Base-by-base conservation (phyloP, 2,113 vertebrate species). In the Opisthocomus hoazin region DNA sequence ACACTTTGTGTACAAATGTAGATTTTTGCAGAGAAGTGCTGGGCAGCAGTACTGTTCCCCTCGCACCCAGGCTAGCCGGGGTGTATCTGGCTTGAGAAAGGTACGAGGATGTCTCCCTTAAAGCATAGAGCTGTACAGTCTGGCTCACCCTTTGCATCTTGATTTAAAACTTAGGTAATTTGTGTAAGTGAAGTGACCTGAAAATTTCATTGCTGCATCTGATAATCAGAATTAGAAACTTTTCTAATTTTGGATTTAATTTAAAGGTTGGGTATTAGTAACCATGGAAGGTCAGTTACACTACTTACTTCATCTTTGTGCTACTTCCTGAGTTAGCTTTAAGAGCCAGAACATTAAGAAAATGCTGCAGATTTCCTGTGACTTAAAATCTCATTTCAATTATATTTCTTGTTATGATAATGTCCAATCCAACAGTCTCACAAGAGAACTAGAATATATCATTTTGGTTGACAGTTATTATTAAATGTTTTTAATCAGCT, bases 401-500 rank as follows among this genome's bases (percentile, higher is more conserved):
- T 80, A 9, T 36, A 66, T 82, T 82, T 89, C 77, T 73, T 73
- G 21, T 4, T 87, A 76, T 3, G 4, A 39, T 65, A 80, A 39
- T 22, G 24, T 85, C 83, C 68, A 68, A 20, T 82, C 76, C 34
- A 56, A 8, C 57, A 63, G 48, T 81, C 26, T 93, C 32, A 68
- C 27, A 43, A 54, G 37, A 73, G n/a, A 89, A 60, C 34, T 54
- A 60, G 66, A 29, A 15, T 53, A 16, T 60, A 39, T 43, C 61
- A 15, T 51, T 96, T 93, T 95, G 41, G 46, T 58, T 81, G 36
- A 81, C 61, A 46, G 63, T 70, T 91, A 45, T 60, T 87, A 56
- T 32, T 88, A 51, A 78, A 34, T 89, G 56, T 86, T 95, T 97
- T 84, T 88, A 43, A 82, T 48, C 71, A 83, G 76, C 87, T 95